These are phyloP conservation scores for Choristoneura rosaceana DNA, from an alignment of 2,888 invertebrate genomes.

Conservation along the genomic window DNA sequence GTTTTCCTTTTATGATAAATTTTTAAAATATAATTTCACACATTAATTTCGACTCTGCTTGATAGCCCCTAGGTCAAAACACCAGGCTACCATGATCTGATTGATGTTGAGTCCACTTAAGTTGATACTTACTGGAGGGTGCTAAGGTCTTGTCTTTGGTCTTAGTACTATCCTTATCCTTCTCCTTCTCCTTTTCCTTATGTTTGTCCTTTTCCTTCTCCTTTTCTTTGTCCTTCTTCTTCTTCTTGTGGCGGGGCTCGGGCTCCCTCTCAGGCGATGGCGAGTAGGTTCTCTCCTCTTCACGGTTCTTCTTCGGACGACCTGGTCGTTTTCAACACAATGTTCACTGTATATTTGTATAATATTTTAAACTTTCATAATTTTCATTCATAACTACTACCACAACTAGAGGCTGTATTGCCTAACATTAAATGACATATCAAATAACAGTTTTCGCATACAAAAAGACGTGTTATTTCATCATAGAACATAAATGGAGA, in stretches of 20 bases:
- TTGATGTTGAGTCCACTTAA: not conserved
- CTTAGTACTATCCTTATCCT: conserved; percentile 63
- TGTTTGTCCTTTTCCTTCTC: conserved; percentile 63
- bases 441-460: no score
- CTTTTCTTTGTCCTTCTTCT: conserved; percentile 70
- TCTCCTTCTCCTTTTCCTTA: conserved; percentile 58
- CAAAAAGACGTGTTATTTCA: no score
- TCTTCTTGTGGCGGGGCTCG: conserved; percentile 70
- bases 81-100: no score
- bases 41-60: no score
- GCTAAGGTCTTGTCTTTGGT: conserved; percentile 81
- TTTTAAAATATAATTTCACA: no score
- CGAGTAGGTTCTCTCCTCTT: conserved; percentile 69
- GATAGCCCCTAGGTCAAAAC: no score
- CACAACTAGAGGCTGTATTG: no score
- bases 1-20: no score
- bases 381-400: no score
- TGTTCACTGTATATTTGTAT: not conserved
- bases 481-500: no score
- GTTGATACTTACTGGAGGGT: conserved; percentile 72
- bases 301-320: conserved; percentile 62
- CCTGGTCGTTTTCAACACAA: conserved; percentile 53
- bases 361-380: no score
- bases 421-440: no score
- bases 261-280: conserved; percentile 70